A percentile compares a stretch with the other conserved stretches of the same genome.
These are phyloP conservation scores for Gobius niger DNA, from an alignment of 2,113 vertebrate species.

Conservation along the genomic window DNA sequence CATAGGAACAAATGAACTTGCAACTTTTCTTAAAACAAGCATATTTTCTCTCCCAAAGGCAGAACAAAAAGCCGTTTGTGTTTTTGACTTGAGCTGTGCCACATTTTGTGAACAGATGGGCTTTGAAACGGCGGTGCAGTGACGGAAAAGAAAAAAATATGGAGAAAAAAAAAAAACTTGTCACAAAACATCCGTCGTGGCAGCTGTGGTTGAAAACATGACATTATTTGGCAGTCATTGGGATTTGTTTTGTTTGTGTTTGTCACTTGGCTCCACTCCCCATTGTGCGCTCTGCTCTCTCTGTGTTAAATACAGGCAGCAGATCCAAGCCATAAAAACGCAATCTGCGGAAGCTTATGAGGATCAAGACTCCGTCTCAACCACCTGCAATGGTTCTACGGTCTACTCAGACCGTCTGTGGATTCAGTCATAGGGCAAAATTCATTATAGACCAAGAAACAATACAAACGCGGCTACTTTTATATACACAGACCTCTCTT, in stretches of 20 bases:
- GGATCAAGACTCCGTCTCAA: neutral
- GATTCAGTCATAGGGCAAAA: neutral
- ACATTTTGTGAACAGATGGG: constrained; percentile 4
- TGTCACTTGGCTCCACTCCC: neutral
- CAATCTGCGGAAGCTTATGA: constrained; percentile 3
- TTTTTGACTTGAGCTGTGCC: neutral
- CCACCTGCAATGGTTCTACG: neutral
- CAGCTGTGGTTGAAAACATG: neutral
- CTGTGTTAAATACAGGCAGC: neutral
- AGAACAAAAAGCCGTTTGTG: neutral
- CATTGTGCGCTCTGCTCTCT: neutral
- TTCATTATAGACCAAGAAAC: too few relatives aligned
- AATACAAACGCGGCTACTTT: too few relatives aligned
- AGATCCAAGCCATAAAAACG: constrained; percentile 2
- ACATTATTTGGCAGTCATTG: neutral
- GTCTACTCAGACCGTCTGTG: neutral
- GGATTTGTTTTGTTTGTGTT: constrained; percentile 6
- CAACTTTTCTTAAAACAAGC: neutral
- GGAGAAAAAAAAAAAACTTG: neutral
- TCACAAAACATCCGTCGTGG: neutral
- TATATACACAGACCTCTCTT: too few relatives aligned
- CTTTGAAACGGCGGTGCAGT: neutral
- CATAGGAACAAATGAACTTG: neutral
- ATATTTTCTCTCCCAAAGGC: neutral
- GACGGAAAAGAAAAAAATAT: neutral